Percentiles rank a stretch among this genome's conserved stretches.
Evolutionary conservation across 2,888 invertebrate species (phyloP).

Genomic region (Leucophenga maculata): DNA sequence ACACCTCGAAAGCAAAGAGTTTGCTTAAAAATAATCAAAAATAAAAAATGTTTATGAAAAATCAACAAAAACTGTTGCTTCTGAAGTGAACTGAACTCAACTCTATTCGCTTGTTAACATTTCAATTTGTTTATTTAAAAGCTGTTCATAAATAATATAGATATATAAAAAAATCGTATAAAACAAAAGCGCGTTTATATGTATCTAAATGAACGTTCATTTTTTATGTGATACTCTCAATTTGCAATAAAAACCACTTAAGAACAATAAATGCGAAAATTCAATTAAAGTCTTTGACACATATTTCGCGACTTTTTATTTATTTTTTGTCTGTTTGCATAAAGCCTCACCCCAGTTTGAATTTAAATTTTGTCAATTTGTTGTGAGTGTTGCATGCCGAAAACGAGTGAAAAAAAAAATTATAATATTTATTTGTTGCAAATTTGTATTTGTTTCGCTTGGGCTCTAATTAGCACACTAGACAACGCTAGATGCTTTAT

Average conservation of each 20-base stretch:
- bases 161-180: not conserved
- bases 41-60: too few relatives aligned
- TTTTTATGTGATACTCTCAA: constrained; percentile 19
- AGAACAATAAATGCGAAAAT: constrained; percentile 26
- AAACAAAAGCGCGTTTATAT: constrained; percentile 3
- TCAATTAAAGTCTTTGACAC: constrained; percentile 24
- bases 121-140: constrained; percentile 27
- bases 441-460: not conserved
- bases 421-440: too few relatives aligned
- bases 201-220: constrained; percentile 11
- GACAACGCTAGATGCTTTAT: not conserved
- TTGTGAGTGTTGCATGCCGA: too few relatives aligned
- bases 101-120: constrained; percentile 14
- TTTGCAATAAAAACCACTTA: constrained; percentile 27
- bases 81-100: constrained; percentile 7
- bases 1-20: constrained; percentile 16
- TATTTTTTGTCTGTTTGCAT: not conserved
- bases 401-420: too few relatives aligned
- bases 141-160: constrained; percentile 22
- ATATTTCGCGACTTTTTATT: constrained; percentile 10
- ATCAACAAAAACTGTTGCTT: not conserved
- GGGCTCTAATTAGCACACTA: not conserved
- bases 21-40: not conserved
- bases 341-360: constrained; percentile 7
- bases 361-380: not conserved